phyloP scores from a whole-genome alignment of 2,888 invertebrate species.

The Rotaria socialis region DNA sequence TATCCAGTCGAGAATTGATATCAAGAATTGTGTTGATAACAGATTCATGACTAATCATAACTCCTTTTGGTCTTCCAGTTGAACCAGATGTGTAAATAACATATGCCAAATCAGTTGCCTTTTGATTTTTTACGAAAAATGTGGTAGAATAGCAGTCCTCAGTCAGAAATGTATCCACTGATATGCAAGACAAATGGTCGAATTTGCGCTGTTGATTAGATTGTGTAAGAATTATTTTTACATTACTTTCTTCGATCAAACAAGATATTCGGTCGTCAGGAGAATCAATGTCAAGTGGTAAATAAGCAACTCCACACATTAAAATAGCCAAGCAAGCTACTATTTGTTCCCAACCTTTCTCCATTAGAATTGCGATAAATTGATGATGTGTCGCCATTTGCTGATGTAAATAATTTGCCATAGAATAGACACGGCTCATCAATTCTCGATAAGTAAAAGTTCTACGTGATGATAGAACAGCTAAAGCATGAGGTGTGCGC shows the following conservation, averaged over 20 bases:
- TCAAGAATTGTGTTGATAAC: constrained; percentile 37
- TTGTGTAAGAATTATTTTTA: not conserved
- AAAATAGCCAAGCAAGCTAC: not conserved
- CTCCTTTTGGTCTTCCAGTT: constrained; percentile 39
- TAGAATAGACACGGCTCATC: not conserved
- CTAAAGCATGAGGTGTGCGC: not conserved
- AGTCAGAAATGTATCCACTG: not conserved
- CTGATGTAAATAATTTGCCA: not conserved
- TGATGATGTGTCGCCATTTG: not conserved
- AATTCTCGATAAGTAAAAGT: not conserved
- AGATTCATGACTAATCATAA: constrained; percentile 36
- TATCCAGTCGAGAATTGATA: not conserved
- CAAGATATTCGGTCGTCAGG: not conserved
- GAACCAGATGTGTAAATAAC: constrained; percentile 37
- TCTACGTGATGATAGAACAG: not conserved
- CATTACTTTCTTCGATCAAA: not conserved
- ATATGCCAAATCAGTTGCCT: constrained; percentile 1
- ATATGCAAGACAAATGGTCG: not conserved
- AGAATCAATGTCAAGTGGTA: not conserved
- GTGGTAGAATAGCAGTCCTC: no score
- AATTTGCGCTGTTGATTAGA: not conserved
- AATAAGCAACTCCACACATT: not conserved
- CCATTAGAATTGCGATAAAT: not conserved
- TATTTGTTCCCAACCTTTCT: not conserved
- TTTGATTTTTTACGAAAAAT: not conserved